Evolutionary conservation across 2,113 vertebrate genomes (phyloP).

Genomic region (Eptesicus fuscus): DNA sequence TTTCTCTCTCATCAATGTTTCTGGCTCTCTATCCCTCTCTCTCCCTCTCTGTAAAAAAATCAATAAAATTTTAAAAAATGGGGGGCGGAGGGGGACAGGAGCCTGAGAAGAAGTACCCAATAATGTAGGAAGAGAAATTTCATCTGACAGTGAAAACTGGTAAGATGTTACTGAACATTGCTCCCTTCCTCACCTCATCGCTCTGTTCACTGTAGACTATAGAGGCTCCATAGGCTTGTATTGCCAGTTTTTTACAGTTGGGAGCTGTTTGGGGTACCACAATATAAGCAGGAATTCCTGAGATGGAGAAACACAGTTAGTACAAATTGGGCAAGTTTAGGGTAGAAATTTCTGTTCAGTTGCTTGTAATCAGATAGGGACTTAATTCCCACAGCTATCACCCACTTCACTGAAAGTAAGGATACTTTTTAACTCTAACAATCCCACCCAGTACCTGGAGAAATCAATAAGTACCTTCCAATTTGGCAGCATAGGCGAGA

Average conservation of each 20-base stretch:
- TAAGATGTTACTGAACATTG: background rate
- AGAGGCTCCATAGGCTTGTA: constrained; percentile 73
- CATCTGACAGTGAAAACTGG: background rate
- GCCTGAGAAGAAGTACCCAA: background rate
- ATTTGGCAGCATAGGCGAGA: constrained; percentile 78
- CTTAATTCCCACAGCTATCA: background rate
- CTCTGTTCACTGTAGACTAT: constrained; percentile 77
- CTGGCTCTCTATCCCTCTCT: too few species aligned
- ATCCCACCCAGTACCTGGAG: background rate
- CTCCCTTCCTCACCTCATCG: constrained; percentile 72
- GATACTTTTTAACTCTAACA: background rate
- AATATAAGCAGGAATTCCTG: constrained; percentile 81
- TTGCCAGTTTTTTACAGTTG: constrained; percentile 80
- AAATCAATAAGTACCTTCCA: constrained; percentile 72
- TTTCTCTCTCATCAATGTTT: too few species aligned
- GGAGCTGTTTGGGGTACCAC: constrained; percentile 81
- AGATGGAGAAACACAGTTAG: background rate
- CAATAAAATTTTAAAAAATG: too few species aligned
- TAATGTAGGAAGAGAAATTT: background rate
- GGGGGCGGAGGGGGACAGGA: too few species aligned
- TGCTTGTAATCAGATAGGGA: background rate
- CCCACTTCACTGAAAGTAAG: background rate
- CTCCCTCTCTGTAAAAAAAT: too few species aligned
- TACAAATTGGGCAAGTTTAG: background rate
- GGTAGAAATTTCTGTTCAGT: background rate